Percentiles rank a stretch among this genome's conserved stretches.
phyloP scores from a whole-genome alignment of 2,888 invertebrate genomes.

The Sinelater perroti region DNA sequence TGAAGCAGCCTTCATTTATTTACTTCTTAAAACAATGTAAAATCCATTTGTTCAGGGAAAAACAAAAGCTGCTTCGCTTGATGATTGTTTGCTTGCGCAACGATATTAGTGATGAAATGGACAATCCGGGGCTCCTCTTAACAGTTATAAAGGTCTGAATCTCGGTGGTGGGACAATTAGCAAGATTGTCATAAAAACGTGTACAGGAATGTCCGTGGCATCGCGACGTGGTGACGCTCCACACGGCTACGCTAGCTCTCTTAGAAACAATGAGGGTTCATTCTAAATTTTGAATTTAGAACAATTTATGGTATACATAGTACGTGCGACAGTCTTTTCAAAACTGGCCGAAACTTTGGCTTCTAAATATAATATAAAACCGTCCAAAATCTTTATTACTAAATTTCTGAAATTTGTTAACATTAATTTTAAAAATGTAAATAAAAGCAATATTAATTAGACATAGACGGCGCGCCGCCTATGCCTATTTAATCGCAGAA shows the following conservation, averaged over 20 bases:
- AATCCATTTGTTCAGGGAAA: no score
- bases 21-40: no score
- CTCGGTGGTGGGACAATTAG: slow-evolving; percentile 13
- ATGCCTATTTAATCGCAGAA: slow-evolving; percentile 41
- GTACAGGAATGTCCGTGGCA: slow-evolving; percentile 51
- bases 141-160: no score
- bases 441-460: slow-evolving; percentile 44
- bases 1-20: no score
- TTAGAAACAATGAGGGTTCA: slow-evolving; percentile 47
- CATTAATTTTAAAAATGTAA: slow-evolving; percentile 49
- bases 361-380: slow-evolving; percentile 58
- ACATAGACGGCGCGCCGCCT: slow-evolving; percentile 27
- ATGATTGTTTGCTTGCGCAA: no score
- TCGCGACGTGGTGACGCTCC: slow-evolving; percentile 40
- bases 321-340: slow-evolving; percentile 75
- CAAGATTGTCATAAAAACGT: slow-evolving; percentile 55
- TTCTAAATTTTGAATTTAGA: slow-evolving; percentile 60
- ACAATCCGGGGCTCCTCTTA: no score
- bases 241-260: slow-evolving; percentile 31
- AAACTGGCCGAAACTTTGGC: slow-evolving; percentile 72
- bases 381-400: slow-evolving; percentile 58
- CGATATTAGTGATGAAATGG: no score
- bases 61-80: no score
- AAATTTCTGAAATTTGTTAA: slow-evolving; percentile 56
- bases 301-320: slow-evolving; percentile 62